Base-by-base conservation (phyloP, 2,888 invertebrate genomes). In the Sphinx pinastri region DNA sequence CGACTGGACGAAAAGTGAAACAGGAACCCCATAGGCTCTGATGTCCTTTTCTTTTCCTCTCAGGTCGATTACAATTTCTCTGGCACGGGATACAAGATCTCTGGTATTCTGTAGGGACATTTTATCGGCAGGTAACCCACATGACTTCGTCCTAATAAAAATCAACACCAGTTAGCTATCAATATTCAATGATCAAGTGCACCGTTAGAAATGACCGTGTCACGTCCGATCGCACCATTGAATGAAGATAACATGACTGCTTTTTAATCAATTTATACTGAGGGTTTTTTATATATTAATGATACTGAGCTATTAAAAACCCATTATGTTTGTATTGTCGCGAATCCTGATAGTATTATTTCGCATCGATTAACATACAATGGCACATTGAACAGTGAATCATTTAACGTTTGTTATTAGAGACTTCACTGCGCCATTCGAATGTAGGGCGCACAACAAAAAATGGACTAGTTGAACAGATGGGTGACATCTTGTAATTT, bases 291-390 rank as follows among this genome's bases (percentile, higher is more conserved):
- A 25, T 25, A 25, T 25, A 25, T 25, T 1, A 25, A 25, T 25
- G 1, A 25, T 25, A 25, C 25, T 69, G 16, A 52, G 74, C 80
- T 84, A 85, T 88, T 88, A 86, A 85, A 86, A 82, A 75, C 74
- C 75, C 79, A 86, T 88, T 85, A 84, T 72, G 68, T 71, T 71
- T 74, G 76, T 72, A 77, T 78, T 77, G 78, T 78, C 73, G 79
- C 77, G 81, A 83, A 85, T 84, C 77, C 79, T 79, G 82, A 84
- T 72, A 71, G 68, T 73, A 70, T 66, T 79, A 72, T 76, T 78
- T 83, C 75, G 76, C 76, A 67, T 71, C 71, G 74, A 90, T 91
- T 90, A 81, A 83, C 90, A 91, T 89, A 90, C 90, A 90, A 90
- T 90, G 81, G 79, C 77, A 77, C 71, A 71, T 76, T 77, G 80